Evolutionary conservation across 2,888 invertebrate species (phyloP).

Genomic region (Spodoptera picta): DNA sequence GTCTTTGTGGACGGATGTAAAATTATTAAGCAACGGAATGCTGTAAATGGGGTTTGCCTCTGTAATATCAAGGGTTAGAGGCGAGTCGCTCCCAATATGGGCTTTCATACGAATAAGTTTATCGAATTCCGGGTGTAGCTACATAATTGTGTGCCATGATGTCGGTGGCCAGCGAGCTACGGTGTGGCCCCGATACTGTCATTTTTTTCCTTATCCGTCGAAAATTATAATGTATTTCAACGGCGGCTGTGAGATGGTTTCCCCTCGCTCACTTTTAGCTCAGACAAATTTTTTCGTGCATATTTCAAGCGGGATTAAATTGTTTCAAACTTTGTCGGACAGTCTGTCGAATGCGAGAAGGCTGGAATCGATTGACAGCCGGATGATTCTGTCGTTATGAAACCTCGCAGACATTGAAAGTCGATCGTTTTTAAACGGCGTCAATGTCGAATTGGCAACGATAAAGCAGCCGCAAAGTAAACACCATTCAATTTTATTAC

Average conservation of each 20-base stretch:
- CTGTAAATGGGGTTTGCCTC: slow-evolving; percentile 72
- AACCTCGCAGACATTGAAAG: slow-evolving; percentile 64
- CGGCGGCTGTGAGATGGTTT: slow-evolving; percentile 56
- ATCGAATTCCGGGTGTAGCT: slow-evolving; percentile 63
- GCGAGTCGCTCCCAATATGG: slow-evolving; percentile 61
- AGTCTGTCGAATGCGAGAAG: slow-evolving; percentile 70
- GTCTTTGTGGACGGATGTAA: slow-evolving; percentile 85
- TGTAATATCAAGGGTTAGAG: slow-evolving; percentile 71
- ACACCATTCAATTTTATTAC: slow-evolving; percentile 85
- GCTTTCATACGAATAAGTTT: slow-evolving; percentile 68
- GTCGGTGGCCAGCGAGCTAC: slow-evolving; percentile 38
- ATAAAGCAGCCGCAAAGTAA: slow-evolving; percentile 79
- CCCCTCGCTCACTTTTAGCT: slow-evolving; percentile 62
- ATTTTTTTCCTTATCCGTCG: slow-evolving; percentile 49
- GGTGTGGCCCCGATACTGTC: slow-evolving; percentile 37
- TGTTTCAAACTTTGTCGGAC: slow-evolving; percentile 79
- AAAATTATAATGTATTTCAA: slow-evolving; percentile 58
- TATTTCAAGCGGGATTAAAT: slow-evolving; percentile 80
- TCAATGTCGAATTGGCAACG: slow-evolving; percentile 60
- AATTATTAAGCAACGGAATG: slow-evolving; percentile 84
- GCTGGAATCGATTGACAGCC: slow-evolving; percentile 73
- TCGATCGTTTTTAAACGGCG: slow-evolving; percentile 46
- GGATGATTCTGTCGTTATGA: slow-evolving; percentile 65
- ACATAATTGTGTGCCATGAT: slow-evolving; percentile 62
- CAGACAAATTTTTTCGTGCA: slow-evolving; percentile 72